A percentile compares a stretch with the other conserved stretches of the same genome.
Evolutionary conservation across 2,888 invertebrate genomes (phyloP).

Genomic region (Pheosia tremula): DNA sequence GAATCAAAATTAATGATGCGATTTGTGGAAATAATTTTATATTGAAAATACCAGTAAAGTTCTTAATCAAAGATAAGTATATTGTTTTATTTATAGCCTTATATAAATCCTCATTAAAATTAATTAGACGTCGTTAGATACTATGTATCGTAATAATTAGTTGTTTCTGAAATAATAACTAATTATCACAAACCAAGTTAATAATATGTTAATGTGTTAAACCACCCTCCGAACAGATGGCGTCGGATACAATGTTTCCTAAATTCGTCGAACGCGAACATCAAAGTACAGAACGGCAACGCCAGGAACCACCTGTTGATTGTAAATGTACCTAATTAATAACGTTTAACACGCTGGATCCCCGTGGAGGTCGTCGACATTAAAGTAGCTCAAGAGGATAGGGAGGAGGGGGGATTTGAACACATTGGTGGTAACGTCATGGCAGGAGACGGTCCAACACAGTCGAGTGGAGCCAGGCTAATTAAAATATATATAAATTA

Average conservation of each 20-base stretch:
- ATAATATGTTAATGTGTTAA: constrained; percentile 67
- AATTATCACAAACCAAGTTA: constrained; percentile 31
- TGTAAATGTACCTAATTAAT: neutral
- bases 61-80: constrained; percentile 18
- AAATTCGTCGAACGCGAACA: constrained; percentile 90
- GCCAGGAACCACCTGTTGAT: constrained; percentile 88
- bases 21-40: constrained; percentile 36
- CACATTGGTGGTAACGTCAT: too few relatives aligned
- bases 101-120: neutral
- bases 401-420: too few relatives aligned
- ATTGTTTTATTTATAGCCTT: constrained; percentile 25
- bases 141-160: too few relatives aligned
- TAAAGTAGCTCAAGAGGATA: too few relatives aligned
- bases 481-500: neutral
- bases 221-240: constrained; percentile 66
- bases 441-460: too few relatives aligned
- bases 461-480: too few relatives aligned
- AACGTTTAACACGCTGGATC: neutral
- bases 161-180: neutral
- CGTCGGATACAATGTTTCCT: constrained; percentile 87
- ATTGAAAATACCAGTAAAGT: constrained; percentile 35
- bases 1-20: constrained; percentile 11
- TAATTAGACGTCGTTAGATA: neutral
- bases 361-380: too few relatives aligned
- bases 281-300: constrained; percentile 87